Base-by-base conservation (phyloP, 2,113 vertebrate species). In the Terrapene triunguis region DNA sequence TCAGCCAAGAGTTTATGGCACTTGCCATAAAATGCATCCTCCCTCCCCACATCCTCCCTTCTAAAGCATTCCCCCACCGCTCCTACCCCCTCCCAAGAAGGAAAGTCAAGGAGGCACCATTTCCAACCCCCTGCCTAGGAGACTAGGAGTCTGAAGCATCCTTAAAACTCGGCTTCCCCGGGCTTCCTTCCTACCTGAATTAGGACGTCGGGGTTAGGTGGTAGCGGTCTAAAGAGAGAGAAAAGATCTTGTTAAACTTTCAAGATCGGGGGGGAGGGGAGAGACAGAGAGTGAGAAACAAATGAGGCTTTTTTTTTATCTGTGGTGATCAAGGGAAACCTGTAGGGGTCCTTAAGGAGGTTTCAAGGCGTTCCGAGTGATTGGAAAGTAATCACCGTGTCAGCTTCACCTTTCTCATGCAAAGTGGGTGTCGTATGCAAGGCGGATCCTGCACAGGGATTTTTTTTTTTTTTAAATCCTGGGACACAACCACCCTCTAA, bases 371-470 rank as follows among this genome's bases (percentile, higher is more conserved):
- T 98, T 99, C 98, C 98, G 98, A 98, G 96, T 98, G 98, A 98
- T 98, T 98, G 98, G 98, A 97, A 98, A 98, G 98, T 98, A 99
- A 99, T 99, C 98, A 97, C 98, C 98, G 98, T 99, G 99, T 98
- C 99, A 98, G 98, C 98, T 98, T 98, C 98, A 98, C 98, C 98
- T 99, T 99, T 99, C 98, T 99, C 98, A 99, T 99, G 99, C 98
- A 99, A 99, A 99, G 98, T 98, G 98, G 98, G 94, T 98, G 98
- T 98, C 98, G 97, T 99, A 98, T 98, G 98, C 83, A 96, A 99
- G 98, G 99, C 99, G 99, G 98, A 98, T 99, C 99, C 98, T 96
- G 98, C 98, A 96, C 98, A 98, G 98, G 98, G 98, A 98, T 93
- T 92, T 50, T 12, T 5, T 80, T 82, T 12, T 50, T 90, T 90